phyloP scores from a whole-genome alignment of 2,113 vertebrate genomes.

The Desmodus rotundus region DNA sequence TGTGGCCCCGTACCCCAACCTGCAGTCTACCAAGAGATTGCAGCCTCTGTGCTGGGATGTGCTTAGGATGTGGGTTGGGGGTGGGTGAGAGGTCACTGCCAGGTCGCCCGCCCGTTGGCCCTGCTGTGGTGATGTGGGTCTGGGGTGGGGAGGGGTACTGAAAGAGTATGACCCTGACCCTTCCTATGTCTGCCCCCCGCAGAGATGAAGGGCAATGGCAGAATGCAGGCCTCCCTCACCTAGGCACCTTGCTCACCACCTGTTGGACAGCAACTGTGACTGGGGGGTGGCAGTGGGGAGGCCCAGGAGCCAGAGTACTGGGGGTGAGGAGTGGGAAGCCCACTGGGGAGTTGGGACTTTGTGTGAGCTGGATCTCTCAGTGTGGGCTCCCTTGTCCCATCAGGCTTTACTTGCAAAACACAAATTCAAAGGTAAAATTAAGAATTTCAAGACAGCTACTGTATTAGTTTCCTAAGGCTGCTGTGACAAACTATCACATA shows the following conservation, averaged over 20 bases:
- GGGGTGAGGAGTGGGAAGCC: background rate
- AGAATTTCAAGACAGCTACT: background rate
- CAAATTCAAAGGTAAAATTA: background rate
- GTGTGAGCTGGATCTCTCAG: background rate
- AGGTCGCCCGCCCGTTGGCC: background rate
- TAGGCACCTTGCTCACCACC: background rate
- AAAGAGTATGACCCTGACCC: background rate
- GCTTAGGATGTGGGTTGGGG: background rate
- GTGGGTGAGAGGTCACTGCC: background rate
- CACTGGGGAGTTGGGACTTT: background rate
- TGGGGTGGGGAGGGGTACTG: background rate
- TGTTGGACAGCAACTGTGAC: background rate
- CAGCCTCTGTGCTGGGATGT: background rate
- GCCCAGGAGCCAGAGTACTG: background rate
- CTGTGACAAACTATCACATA: background rate
- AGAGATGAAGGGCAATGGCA: background rate
- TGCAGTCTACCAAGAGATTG: background rate
- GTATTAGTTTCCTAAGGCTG: background rate
- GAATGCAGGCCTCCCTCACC: background rate
- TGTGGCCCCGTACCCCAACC: background rate
- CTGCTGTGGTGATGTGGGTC: background rate
- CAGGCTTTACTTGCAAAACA: background rate
- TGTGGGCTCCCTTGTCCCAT: background rate
- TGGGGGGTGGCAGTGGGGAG: background rate
- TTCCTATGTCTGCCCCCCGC: background rate